Evolutionary conservation across 2,888 invertebrate genomes (phyloP), one percentile per base, ranked within the genome.

Genomic region (Cephus spinipes): DNA sequence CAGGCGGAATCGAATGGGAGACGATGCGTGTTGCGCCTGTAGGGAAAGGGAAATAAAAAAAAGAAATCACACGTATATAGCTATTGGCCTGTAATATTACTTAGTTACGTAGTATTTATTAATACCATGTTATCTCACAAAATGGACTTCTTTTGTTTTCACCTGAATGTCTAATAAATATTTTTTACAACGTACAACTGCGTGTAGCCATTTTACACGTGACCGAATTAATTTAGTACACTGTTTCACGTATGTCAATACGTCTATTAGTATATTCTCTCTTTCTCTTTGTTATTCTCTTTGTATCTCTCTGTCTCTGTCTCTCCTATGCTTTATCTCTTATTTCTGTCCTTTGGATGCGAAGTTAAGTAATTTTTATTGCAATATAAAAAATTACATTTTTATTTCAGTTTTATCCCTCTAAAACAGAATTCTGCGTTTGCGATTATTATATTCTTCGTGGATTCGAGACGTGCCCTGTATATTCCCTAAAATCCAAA

Each of bases 91-190:
- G 82, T 83, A 83, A 85, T 86, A 84, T 83, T 84, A 85, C 87
- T 88, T 90, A 89, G 89, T 87, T 87, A 84, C 83, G 85, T 89
- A 89, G 84, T 90, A 91, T 90, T 91, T 90, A 90, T 91, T 89
- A 84, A 87, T 86, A 88, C 83, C 83, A 86, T 85, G 85, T 87
- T 87, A 85, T 85, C 80, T 80, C 79, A 36, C 81, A 83, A 79
- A 83, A 79, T 83, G 81, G 77, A 83, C 77, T 79, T 78, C 76
- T 85, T 88, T 83, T 87, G 82, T 88, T 88, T 85, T 82, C 83
- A 84, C 81, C 71, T 86, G 85, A 87, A 87, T 87, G 86, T 87
- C 85, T 86, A 87, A 88, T 87, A 88, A 88, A 88, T 88, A 86
- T 87, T 88, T 89, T 89, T 88, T 87, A 87, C 86, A 85, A 86